These are phyloP conservation scores for Antrozous pallidus DNA, from an alignment of 2,797 vertebrate genomes.

Conservation along the genomic window DNA sequence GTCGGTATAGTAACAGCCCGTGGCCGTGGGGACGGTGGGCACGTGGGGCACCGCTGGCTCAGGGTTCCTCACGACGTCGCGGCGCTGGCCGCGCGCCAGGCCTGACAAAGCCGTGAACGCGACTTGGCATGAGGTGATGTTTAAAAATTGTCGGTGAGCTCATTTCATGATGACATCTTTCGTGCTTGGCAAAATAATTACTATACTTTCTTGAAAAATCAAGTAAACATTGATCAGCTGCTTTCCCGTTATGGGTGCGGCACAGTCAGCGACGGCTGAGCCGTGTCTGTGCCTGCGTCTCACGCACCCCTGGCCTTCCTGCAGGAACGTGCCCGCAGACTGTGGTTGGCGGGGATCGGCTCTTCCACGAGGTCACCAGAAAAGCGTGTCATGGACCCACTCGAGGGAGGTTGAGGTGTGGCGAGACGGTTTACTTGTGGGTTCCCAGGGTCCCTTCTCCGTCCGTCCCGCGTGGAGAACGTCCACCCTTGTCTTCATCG, in stretches of 20 bases:
- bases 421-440: background rate
- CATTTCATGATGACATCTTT: conserved; percentile 51
- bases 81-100: background rate
- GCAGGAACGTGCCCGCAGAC: background rate
- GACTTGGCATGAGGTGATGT: conserved; percentile 58
- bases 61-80: background rate
- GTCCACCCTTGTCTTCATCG: background rate
- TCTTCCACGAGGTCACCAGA: background rate
- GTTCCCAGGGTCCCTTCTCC: background rate
- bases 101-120: conserved; percentile 61
- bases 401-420: background rate
- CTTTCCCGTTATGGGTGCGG: background rate
- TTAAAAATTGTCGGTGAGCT: background rate
- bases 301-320: background rate
- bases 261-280: background rate
- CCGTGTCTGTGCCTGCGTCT: background rate
- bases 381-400: background rate
- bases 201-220: background rate
- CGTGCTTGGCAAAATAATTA: conserved; percentile 67
- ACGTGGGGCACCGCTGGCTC: conserved; percentile 29
- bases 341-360: background rate
- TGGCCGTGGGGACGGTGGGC: background rate
- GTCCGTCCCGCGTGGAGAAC: background rate
- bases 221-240: background rate
- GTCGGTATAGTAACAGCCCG: background rate